Evolutionary conservation across 2,888 invertebrate species (phyloP).

Genomic region (Dendrolimus houi): DNA sequence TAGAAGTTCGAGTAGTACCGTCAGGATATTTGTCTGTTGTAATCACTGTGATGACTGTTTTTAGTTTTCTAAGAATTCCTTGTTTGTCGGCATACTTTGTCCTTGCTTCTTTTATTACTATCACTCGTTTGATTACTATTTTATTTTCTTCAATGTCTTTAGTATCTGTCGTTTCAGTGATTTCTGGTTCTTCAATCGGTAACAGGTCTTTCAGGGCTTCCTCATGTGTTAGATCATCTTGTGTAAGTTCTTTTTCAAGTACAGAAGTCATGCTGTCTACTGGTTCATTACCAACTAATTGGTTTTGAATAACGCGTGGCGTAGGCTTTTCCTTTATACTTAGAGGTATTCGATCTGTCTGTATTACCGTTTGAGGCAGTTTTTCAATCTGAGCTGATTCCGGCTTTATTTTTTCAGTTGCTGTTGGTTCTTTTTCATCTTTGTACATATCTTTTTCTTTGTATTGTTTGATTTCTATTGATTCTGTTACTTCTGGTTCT

Average conservation of each 20-base stretch:
- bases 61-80: slow-evolving; percentile 19
- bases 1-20: slow-evolving; percentile 19
- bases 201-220: slow-evolving; percentile 5
- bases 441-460: slow-evolving; percentile 3
- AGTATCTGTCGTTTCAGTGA: slow-evolving; percentile 10
- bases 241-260: too few relatives aligned
- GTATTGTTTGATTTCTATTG: slow-evolving; percentile 6
- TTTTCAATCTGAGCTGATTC: too few relatives aligned
- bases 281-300: too few relatives aligned
- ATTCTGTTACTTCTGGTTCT: slow-evolving; percentile 3
- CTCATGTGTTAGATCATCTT: too few relatives aligned
- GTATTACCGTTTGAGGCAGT: too few relatives aligned
- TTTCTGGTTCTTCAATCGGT: slow-evolving; percentile 10
- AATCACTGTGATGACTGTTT: slow-evolving; percentile 19
- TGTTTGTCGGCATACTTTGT: slow-evolving; percentile 19
- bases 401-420: slow-evolving; percentile 2
- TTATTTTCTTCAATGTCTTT: slow-evolving; percentile 14
- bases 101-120: slow-evolving; percentile 13
- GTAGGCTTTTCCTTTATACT: too few relatives aligned
- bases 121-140: slow-evolving; percentile 7
- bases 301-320: too few relatives aligned
- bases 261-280: too few relatives aligned
- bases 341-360: too few relatives aligned
- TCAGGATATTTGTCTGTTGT: slow-evolving; percentile 29
- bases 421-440: too few relatives aligned